Base-by-base conservation (phyloP, 2,797 vertebrate genomes). In the Crypturellus tataupa region DNA sequence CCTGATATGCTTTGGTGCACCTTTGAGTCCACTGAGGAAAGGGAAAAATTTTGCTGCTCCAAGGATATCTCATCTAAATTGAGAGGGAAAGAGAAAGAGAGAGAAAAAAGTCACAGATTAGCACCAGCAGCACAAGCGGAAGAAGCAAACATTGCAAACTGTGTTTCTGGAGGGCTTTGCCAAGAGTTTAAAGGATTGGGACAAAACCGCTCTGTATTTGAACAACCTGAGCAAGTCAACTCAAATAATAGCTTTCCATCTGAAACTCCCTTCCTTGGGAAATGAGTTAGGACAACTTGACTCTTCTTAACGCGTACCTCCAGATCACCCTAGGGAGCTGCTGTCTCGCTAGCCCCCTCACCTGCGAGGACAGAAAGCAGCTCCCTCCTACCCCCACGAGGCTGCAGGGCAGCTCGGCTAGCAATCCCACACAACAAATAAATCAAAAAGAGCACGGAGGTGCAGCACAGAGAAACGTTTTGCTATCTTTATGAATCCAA, bases 11-110 rank as follows among this genome's bases (percentile, higher is more conserved):
- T 97, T 49, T 87, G 92, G 78, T 78, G 87, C 31, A 33, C 67
- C 77, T 69, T n/a, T 79, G 94, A 80, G 65, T 85, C 93, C 90
- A 31, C 3, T 8, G 96, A 95, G 80, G 84, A 89, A 60, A 80
- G 46, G 18, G 97, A 94, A 63, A 92, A 95, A 84, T 91, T 92
- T 77, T 82, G 96, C 94, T 90, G 95, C 47, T 96, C 97, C 89
- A 49, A 60, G 25, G 88, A 85, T 42, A 64, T 94, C 44, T 95
- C 96, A 86, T 92, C 98, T 98, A 76, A 53, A 89, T 31, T 58
- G 68, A 70, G 42, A 71, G 20, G 3, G 29, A 89, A n/a, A 78
- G 37, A 80, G 62, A 86, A 77, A 91, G 95, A 93, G 91, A 91
- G 82, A 82, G 55, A 80, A 72, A 46, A 67, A 80, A n/a, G 33